Conservation (phyloP, 2,113 vertebrate species). For the Chloroceryle aenea region DNA sequence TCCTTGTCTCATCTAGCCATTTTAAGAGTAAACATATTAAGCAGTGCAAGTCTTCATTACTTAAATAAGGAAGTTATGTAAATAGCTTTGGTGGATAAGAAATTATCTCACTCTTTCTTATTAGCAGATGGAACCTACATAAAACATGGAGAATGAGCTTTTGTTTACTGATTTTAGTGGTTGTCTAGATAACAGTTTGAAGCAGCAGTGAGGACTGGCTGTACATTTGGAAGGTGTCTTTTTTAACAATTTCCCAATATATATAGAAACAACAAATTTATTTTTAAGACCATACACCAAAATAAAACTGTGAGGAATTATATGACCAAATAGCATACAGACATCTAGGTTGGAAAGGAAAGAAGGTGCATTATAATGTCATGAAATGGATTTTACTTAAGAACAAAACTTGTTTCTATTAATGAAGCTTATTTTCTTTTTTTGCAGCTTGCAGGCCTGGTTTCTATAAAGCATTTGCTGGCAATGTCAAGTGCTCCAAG, state of each 20-base stretch:
- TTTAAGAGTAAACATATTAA: background rate
- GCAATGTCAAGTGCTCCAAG: conserved; percentile 93
- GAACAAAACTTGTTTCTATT: background rate
- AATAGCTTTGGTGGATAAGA: background rate
- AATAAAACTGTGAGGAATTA: background rate
- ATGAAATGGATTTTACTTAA: background rate
- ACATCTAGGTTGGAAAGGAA: background rate
- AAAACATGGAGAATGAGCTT: background rate
- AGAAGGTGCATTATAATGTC: background rate
- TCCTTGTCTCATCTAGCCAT: background rate
- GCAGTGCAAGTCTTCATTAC: background rate
- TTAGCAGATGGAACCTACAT: background rate
- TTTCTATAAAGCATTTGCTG: conserved; percentile 95
- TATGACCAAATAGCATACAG: background rate
- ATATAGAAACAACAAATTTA: background rate
- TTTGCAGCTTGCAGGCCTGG: conserved; percentile 89
- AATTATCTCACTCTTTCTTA: background rate
- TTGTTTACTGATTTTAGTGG: background rate
- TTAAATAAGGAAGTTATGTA: background rate
- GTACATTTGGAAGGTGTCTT: background rate
- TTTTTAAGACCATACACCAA: background rate
- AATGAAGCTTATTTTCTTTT: background rate
- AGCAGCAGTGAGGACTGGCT: background rate
- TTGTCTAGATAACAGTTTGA: background rate
- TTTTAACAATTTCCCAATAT: background rate